Percentiles rank a stretch among this genome's conserved stretches.
phyloP scores from a whole-genome alignment of 2,797 vertebrate species.

The Leptodactylus fallax region DNA sequence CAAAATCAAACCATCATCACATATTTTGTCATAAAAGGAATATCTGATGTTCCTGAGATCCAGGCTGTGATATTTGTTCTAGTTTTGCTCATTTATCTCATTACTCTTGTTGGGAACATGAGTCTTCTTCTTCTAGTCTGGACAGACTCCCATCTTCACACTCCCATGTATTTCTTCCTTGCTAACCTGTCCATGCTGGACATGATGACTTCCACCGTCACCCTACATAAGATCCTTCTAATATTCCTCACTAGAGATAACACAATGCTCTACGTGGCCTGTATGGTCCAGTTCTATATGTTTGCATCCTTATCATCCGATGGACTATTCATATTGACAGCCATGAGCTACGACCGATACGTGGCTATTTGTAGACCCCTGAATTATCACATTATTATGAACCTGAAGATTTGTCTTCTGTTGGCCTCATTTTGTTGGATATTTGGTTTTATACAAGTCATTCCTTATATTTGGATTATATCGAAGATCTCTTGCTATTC shows the following conservation, averaged over 20 bases:
- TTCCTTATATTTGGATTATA: not conserved
- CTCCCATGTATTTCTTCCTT: conserved; percentile 42
- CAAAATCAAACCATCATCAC: not conserved
- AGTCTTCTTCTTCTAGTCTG: conserved; percentile 17
- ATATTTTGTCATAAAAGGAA: conserved; percentile 25
- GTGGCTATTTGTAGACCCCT: not conserved
- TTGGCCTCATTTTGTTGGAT: conserved; percentile 18
- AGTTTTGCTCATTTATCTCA: conserved; percentile 13
- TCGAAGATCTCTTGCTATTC: not conserved
- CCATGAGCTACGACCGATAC: conserved; percentile 1
- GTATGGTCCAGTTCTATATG: conserved; percentile 2
- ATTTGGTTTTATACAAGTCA: conserved; percentile 2
- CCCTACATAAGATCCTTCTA: conserved; percentile 27
- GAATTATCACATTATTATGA: conserved; percentile 18
- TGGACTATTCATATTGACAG: conserved; percentile 14
- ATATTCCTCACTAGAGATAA: conserved; percentile 24
- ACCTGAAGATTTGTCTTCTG: not conserved
- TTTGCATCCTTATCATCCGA: not conserved
- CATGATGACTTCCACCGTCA: conserved; percentile 18
- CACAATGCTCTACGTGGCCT: not conserved
- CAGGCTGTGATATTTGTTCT: not conserved
- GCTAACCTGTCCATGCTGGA: conserved; percentile 35
- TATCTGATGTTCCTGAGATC: conserved; percentile 23
- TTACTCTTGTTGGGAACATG: conserved; percentile 27
- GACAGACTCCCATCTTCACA: conserved; percentile 33